Evolutionary conservation across 2,113 vertebrate genomes (phyloP).

Genomic region (Pogona vitticeps): DNA sequence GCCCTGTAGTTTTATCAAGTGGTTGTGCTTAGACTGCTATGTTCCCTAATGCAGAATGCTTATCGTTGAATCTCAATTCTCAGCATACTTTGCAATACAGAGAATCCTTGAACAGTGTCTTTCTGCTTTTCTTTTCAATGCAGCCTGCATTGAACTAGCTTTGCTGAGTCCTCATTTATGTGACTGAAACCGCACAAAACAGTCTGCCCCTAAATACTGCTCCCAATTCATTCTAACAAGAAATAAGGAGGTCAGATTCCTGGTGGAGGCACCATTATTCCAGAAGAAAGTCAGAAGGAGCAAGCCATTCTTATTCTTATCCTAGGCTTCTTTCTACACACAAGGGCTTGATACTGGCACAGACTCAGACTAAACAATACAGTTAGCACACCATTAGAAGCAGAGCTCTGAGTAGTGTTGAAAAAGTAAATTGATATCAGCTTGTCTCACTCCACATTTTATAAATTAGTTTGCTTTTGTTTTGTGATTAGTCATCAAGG

Average conservation of each 20-base stretch:
- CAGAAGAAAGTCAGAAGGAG: conserved; percentile 6
- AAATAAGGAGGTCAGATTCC: not conserved
- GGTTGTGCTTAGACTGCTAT: not conserved
- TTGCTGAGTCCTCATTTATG: not conserved
- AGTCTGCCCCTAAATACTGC: not conserved
- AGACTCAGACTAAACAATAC: not conserved
- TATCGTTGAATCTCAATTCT: not conserved
- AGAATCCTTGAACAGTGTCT: not conserved
- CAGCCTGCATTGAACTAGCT: not conserved
- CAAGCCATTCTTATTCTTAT: conserved; percentile 3
- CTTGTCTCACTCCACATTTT: too few species aligned
- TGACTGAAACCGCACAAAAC: not conserved
- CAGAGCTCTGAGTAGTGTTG: too few species aligned
- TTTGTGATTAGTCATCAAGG: too few species aligned
- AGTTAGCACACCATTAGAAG: too few species aligned
- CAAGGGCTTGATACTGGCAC: conserved; percentile 31
- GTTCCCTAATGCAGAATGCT: not conserved
- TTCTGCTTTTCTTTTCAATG: not conserved
- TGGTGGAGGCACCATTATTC: not conserved
- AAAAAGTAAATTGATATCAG: too few species aligned
- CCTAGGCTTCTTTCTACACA: conserved; percentile 19
- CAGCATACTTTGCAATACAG: not conserved
- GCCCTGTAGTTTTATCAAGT: not conserved
- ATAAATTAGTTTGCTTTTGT: too few species aligned
- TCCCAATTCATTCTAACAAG: not conserved